These are phyloP conservation scores for Boulengeromyrus knoepffleri DNA, from an alignment of 2,113 vertebrate species.

Conservation along the genomic window DNA sequence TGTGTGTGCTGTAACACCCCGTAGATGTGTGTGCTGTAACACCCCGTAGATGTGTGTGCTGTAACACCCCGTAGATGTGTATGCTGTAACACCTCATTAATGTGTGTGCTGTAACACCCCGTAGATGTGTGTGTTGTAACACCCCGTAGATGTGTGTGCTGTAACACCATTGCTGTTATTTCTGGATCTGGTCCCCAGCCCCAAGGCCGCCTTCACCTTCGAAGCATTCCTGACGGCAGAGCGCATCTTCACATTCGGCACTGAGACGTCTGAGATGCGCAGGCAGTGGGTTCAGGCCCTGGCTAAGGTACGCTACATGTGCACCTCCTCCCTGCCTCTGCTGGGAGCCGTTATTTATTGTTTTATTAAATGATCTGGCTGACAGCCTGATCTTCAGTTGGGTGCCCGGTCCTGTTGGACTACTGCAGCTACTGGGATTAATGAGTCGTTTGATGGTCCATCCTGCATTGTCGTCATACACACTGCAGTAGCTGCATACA, in stretches of 20 bases:
- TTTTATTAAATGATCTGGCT: neutral
- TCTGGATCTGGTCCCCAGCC: slow-evolving; percentile 28
- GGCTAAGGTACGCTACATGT: slow-evolving; percentile 68
- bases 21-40: no score
- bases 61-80: no score
- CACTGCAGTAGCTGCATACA: neutral
- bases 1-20: no score
- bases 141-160: neutral
- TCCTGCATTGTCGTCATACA: neutral
- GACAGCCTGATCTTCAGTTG: neutral
- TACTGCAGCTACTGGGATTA: neutral
- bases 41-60: no score
- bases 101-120: neutral
- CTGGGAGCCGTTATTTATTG: neutral
- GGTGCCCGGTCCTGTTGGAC: neutral
- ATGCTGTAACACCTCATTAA: no score
- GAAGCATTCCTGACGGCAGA: slow-evolving; percentile 85
- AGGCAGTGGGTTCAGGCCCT: slow-evolving; percentile 83
- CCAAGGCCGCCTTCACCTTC: slow-evolving; percentile 81
- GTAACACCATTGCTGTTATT: neutral
- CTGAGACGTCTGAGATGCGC: slow-evolving; percentile 73
- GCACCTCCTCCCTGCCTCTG: neutral
- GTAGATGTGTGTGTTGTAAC: neutral
- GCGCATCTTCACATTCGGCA: slow-evolving; percentile 75
- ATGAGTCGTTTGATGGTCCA: neutral